Conservation (phyloP, 2,113 vertebrate genomes). For the Haplochromis burtoni region DNA sequence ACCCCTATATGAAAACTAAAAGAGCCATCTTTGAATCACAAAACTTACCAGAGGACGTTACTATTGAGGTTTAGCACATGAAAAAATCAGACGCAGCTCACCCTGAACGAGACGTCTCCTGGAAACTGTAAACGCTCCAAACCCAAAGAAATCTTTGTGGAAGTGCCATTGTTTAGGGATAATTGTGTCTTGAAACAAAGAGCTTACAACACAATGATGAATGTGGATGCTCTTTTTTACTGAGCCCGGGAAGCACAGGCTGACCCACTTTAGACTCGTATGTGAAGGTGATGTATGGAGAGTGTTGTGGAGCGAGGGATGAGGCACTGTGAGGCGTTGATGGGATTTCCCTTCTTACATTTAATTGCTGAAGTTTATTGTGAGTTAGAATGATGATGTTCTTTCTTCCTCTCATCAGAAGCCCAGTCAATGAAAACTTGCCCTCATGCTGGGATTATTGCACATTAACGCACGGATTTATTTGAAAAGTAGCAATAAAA, state of each 20-base stretch:
- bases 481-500: conserved; percentile 14
- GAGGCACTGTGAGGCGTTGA: neutral
- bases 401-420: conserved; percentile 3
- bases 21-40: neutral
- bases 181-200: conserved; percentile 58
- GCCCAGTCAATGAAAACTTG: neutral
- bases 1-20: neutral
- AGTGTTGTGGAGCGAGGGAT: neutral
- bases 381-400: conserved; percentile 14
- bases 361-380: conserved; percentile 6
- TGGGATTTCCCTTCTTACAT: neutral
- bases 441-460: neutral
- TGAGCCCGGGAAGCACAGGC: conserved; percentile 25
- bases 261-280: conserved; percentile 65
- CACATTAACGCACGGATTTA: neutral
- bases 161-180: conserved; percentile 57
- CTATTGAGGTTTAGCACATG: neutral
- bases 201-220: conserved; percentile 56
- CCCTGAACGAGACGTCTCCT: neutral
- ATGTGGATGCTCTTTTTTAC: conserved; percentile 54
- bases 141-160: conserved; percentile 34
- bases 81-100: neutral
- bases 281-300: conserved; percentile 62
- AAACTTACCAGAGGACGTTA: neutral
- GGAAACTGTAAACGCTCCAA: conserved; percentile 27